Conservation (phyloP, 1,140 invertebrate genomes). For the Ostrea denselamellosa region DNA sequence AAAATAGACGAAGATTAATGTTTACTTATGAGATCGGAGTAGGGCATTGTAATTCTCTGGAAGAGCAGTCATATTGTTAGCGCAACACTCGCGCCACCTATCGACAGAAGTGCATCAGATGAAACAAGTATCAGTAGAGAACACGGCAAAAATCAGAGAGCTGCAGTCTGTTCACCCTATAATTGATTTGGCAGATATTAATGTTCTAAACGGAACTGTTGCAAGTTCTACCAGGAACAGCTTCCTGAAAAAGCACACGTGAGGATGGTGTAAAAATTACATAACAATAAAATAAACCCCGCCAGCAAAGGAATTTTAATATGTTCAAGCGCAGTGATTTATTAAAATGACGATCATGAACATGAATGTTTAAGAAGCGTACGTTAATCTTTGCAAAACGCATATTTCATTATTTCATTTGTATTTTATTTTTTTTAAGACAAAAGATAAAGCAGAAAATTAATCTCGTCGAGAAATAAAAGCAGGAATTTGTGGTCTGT, state of each 20-base stretch:
- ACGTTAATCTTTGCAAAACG: background rate
- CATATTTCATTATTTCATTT: constrained; percentile 5
- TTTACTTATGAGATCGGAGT: constrained; percentile 27
- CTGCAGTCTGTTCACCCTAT: background rate
- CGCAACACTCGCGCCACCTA: constrained; percentile 3
- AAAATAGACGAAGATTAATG: constrained; percentile 31
- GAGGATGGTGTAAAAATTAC: background rate
- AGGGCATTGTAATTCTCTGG: constrained; percentile 5
- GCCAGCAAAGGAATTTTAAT: background rate
- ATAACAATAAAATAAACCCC: background rate
- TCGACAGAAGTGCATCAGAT: background rate
- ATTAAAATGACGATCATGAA: background rate
- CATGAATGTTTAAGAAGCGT: background rate
- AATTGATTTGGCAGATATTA: constrained; percentile 36
- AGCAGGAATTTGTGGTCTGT: background rate
- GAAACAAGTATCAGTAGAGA: constrained; percentile 27
- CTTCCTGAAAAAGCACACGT: constrained; percentile 11
- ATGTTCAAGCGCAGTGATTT: background rate
- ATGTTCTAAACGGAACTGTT: background rate
- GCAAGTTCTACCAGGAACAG: background rate
- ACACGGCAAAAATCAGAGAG: background rate
- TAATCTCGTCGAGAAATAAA: background rate
- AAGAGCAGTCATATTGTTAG: constrained; percentile 18
- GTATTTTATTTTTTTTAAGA: background rate
- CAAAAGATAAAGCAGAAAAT: background rate